phyloP scores from a whole-genome alignment of 1,140 invertebrate species.

The Drosophila ercepeae region DNA sequence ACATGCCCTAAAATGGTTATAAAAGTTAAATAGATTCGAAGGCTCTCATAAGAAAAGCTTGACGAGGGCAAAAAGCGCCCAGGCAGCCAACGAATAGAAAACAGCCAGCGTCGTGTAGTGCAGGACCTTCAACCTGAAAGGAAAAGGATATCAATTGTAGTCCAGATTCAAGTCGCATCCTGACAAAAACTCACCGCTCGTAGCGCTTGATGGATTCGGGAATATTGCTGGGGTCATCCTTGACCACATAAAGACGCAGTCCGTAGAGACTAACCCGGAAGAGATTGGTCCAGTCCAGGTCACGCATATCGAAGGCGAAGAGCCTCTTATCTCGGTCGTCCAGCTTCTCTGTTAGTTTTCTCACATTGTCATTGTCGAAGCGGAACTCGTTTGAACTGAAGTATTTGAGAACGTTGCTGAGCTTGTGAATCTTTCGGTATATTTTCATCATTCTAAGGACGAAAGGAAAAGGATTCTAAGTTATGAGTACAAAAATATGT shows the following conservation, averaged over 20 bases:
- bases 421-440: conserved; percentile 90
- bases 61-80: conserved; percentile 63
- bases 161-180: background rate
- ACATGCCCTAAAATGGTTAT: conserved; percentile 44
- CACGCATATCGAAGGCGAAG: conserved; percentile 89
- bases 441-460: conserved; percentile 87
- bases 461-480: background rate
- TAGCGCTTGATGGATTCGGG: conserved; percentile 86
- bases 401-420: conserved; percentile 88
- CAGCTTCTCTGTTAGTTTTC: conserved; percentile 86
- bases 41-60: conserved; percentile 63
- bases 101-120: conserved; percentile 70
- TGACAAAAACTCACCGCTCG: conserved; percentile 84
- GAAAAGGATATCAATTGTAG: background rate
- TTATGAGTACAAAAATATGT: too few relatives aligned
- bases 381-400: conserved; percentile 89
- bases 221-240: conserved; percentile 88
- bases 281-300: conserved; percentile 88
- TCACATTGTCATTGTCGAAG: conserved; percentile 88
- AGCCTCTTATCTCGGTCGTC: conserved; percentile 86
- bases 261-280: conserved; percentile 87
- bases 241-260: conserved; percentile 88
- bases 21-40: conserved; percentile 11
- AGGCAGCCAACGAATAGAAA: conserved; percentile 61
- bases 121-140: conserved; percentile 74